A percentile compares a stretch with the other conserved stretches of the same genome.
phyloP scores from a whole-genome alignment of 2,888 invertebrate species.

The Emmelina monodactyla region DNA sequence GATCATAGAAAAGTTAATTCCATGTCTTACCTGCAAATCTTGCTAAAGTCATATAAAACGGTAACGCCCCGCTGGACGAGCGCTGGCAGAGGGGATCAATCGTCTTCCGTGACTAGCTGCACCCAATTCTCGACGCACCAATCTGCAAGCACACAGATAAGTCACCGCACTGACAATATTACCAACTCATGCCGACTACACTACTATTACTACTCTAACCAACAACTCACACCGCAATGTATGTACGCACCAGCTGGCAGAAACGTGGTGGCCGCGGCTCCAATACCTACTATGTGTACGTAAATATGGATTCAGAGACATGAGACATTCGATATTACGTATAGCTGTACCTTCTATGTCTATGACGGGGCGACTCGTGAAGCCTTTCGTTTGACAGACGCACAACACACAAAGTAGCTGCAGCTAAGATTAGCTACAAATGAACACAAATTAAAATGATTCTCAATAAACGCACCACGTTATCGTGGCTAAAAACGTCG shows the following conservation, averaged over 20 bases:
- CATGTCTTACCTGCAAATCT: constrained; percentile 82
- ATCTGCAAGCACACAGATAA: constrained; percentile 39
- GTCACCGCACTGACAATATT: constrained; percentile 5
- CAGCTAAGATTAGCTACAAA: constrained; percentile 29
- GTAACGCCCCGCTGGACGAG: constrained; percentile 88
- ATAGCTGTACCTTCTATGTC: constrained; percentile 48
- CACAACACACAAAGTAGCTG: constrained; percentile 25
- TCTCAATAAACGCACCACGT: constrained; percentile 46
- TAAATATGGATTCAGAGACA: constrained; percentile 50
- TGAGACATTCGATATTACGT: constrained; percentile 52
- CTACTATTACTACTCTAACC: constrained; percentile 31
- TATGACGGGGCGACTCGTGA: constrained; percentile 48
- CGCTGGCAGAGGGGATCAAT: constrained; percentile 63
- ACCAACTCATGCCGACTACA: constrained; percentile 6
- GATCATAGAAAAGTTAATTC: too few species aligned
- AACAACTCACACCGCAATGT: constrained; percentile 28
- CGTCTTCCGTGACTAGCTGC: constrained; percentile 32
- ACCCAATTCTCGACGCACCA: constrained; percentile 21
- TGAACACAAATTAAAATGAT: constrained; percentile 46
- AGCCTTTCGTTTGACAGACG: constrained; percentile 28
- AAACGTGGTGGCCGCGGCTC: constrained; percentile 56
- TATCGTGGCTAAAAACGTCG: constrained; percentile 51
- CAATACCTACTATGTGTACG: constrained; percentile 34
- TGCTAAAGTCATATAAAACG: constrained; percentile 98
- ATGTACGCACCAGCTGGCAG: constrained; percentile 63